Base-by-base conservation (phyloP, 2,888 invertebrate species). In the Drosophila fungiperda region DNA sequence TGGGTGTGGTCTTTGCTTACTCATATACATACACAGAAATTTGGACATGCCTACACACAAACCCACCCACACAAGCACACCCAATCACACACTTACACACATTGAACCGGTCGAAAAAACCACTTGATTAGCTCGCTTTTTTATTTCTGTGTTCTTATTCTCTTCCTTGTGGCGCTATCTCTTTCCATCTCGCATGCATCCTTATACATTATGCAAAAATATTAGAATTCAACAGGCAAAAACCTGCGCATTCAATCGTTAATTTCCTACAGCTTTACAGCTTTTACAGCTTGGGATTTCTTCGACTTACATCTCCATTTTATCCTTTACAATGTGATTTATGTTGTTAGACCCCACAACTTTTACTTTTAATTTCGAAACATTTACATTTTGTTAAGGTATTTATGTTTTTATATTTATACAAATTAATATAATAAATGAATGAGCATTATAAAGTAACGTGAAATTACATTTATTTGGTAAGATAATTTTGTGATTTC, bases 101-200 rank as follows among this genome's bases (percentile, higher is more conserved):
- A 73, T 70, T 71, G 71, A 82, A 73, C 74, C 68, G 78, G 66
- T 73, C 58, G 49, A 52, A 49, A 72, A 74, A 75, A 71, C 49
- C 77, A 73, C 82, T 85, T 83, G 86, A 90, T 90, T 89, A 90
- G 90, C 90, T 83, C 73, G 80, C 71, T 76, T 81, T 81, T 87
- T 87, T 86, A 74, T 68, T 82, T 74, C 54, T 73, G 11, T 42
- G 38, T 53, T 42, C 36, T 50, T 29, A 49, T 54, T 50, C 71
- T 67, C 70, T 68, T 69, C 62, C 49, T 62, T 35, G 33, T 35
- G 54, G 50, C 49, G 54, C 65, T 52, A 23, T 64, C 64, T 55
- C 72, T 57, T 54, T 50, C 20, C 33, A 20, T 48, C 38, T 61
- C 64, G 29, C 53, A 29, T 65, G 45, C 40, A 38, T 9, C 20